Percentiles rank a stretch among this genome's conserved stretches.
Evolutionary conservation across 2,888 invertebrate genomes (phyloP).

Genomic region (Crepidodera aurea): DNA sequence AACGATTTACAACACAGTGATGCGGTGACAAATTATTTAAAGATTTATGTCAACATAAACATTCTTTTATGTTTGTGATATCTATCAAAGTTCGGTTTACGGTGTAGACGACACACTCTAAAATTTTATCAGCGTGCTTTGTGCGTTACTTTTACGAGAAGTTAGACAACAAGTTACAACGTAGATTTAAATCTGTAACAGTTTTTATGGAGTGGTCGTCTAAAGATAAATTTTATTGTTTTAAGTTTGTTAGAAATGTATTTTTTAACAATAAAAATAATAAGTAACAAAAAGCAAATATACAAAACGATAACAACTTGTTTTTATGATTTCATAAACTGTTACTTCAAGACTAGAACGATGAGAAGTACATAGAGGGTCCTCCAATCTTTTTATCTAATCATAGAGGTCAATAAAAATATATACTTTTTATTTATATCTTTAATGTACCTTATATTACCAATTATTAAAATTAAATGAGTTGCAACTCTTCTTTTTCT

Average conservation of each 20-base stretch:
- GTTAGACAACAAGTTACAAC: not conserved
- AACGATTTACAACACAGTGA: slow-evolving; percentile 10
- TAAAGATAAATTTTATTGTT: too few relatives aligned
- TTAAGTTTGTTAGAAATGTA: too few relatives aligned
- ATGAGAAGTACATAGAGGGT: too few relatives aligned
- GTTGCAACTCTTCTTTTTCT: slow-evolving; percentile 59
- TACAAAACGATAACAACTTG: too few relatives aligned
- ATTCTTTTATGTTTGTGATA: slow-evolving; percentile 16
- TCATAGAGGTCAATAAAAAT: too few relatives aligned
- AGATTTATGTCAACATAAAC: slow-evolving; percentile 26
- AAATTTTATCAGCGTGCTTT: slow-evolving; percentile 4
- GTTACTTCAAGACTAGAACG: too few relatives aligned
- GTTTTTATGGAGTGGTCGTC: not conserved
- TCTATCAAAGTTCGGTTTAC: slow-evolving; percentile 24
- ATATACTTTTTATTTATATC: too few relatives aligned
- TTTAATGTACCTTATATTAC: too few relatives aligned
- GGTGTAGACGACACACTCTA: slow-evolving; percentile 10
- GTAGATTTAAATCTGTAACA: not conserved
- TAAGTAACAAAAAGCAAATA: too few relatives aligned
- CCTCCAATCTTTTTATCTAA: too few relatives aligned
- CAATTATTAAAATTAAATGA: slow-evolving; percentile 66
- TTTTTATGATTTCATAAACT: too few relatives aligned
- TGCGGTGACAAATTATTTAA: slow-evolving; percentile 21
- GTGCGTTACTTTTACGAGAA: slow-evolving; percentile 9
- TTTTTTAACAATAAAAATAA: too few relatives aligned